These are phyloP conservation scores for Bolborhynchus lineola DNA, from an alignment of 2,113 vertebrate species.

Conservation along the genomic window DNA sequence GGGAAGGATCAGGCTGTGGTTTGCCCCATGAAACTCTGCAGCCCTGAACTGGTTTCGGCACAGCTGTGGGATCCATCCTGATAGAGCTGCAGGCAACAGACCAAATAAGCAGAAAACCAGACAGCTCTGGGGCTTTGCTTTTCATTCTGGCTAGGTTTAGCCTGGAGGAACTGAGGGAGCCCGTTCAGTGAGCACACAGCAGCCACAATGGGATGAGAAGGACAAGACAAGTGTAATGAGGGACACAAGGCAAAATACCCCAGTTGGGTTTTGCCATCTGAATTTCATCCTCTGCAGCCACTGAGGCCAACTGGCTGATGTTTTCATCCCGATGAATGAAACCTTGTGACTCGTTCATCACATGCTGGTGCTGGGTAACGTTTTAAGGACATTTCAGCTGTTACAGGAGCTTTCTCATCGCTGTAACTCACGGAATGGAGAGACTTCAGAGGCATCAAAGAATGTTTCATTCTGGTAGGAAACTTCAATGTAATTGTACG, in stretches of 20 bases:
- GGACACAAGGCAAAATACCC: background rate
- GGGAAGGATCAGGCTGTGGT: background rate
- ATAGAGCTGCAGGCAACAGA: background rate
- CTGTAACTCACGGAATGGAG: background rate
- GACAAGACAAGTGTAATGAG: background rate
- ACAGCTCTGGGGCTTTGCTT: background rate
- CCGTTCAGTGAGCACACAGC: background rate
- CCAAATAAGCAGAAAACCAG: background rate
- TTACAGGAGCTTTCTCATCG: background rate
- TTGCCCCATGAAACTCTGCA: background rate
- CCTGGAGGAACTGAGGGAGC: background rate
- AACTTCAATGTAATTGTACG: background rate
- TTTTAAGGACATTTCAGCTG: background rate
- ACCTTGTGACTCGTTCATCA: background rate
- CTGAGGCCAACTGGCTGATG: background rate
- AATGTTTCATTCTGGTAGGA: background rate
- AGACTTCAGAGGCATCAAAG: background rate
- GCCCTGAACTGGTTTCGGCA: background rate
- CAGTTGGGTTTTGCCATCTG: background rate
- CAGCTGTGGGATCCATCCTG: background rate
- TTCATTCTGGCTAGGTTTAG: background rate
- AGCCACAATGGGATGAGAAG: background rate
- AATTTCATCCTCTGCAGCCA: background rate
- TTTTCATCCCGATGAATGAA: background rate
- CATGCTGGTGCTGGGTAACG: accelerated